Evolutionary conservation across 1,140 invertebrate species (phyloP), one percentile per base, ranked within the genome.

Genomic region (Coenobita brevimanus): DNA sequence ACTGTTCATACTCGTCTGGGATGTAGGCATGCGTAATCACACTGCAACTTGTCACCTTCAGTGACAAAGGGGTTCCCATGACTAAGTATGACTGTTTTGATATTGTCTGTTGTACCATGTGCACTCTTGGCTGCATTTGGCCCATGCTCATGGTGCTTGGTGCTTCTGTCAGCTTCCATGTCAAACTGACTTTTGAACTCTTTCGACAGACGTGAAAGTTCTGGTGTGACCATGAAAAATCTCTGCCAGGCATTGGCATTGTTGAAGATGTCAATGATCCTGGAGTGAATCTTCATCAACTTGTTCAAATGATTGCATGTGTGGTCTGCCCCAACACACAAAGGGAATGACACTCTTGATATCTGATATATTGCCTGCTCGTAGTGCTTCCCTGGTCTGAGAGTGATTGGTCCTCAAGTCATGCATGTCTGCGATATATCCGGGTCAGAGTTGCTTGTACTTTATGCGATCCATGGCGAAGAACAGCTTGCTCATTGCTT

Each of bases 401-500:
- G 60, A 33, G 10, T 82, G 62, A 2, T 82, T 82, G 1, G 80
- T 69, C 27, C 24, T 82, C 60, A 82, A 38, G 1, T 41, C 80
- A 27, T 64, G 60, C 62, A 82, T 67, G n/a, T 69, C 80, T 21
- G 62, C 41, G n/a, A 80, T 80, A 30, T 80, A 80, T 54, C 3
- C 17, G 43, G 46, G 76, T 54, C 50, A 60, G 33, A 76, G 73
- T 38, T 27, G 33, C 36, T 76, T 43, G 43, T 79, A 89, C 64
- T 89, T 89, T 15, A 85, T 76, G 43, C 54, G 57, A 43, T 89
- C 71, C 24, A 78, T 43, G 8, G 69, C 30, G 41, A 78, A 76
- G 46, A 88, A 89, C 15, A 33, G 3, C 88, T 86, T 86, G 54
- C 67, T 85, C 64, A 85, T 50, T 76, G 50, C 57, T 69, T 85